Evolutionary conservation across 1,140 invertebrate species (phyloP).

Genomic region (Heliconius congener): DNA sequence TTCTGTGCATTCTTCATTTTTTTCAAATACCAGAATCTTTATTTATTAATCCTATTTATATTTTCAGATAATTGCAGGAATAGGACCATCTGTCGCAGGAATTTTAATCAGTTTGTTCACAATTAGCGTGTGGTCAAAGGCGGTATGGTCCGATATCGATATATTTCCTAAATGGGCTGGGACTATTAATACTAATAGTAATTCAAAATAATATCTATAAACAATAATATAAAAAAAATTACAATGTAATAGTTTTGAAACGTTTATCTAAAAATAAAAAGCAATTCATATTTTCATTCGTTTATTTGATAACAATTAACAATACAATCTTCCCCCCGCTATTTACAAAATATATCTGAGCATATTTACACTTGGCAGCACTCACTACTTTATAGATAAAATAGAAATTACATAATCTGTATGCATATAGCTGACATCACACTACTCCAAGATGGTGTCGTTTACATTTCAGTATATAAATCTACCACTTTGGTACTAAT

Average conservation of each 20-base stretch:
- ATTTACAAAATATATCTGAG: slow-evolving; percentile 35
- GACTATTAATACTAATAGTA: background rate
- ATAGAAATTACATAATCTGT: background rate
- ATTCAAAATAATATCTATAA: too few relatives aligned
- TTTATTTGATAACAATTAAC: slow-evolving; percentile 46
- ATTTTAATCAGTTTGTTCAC: slow-evolving; percentile 57
- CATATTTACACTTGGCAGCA: slow-evolving; percentile 31
- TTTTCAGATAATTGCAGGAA: slow-evolving; percentile 57
- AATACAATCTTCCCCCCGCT: slow-evolving; percentile 36
- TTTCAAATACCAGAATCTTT: background rate
- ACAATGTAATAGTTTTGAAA: too few relatives aligned
- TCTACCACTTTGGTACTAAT: slow-evolving; percentile 5
- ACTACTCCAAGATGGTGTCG: background rate
- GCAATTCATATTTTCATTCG: too few relatives aligned
- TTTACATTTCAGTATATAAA: background rate
- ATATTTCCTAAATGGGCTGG: slow-evolving; percentile 47
- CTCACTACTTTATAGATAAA: background rate
- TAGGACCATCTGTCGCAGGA: slow-evolving; percentile 55
- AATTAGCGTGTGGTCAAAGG: slow-evolving; percentile 56
- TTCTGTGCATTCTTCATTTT: too few relatives aligned
- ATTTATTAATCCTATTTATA: background rate
- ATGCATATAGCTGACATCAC: background rate
- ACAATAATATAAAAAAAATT: too few relatives aligned
- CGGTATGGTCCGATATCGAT: slow-evolving; percentile 57
- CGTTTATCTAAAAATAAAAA: too few relatives aligned